These are phyloP conservation scores for Tenthredo livida DNA, from an alignment of 2,888 invertebrate genomes.

Conservation along the genomic window DNA sequence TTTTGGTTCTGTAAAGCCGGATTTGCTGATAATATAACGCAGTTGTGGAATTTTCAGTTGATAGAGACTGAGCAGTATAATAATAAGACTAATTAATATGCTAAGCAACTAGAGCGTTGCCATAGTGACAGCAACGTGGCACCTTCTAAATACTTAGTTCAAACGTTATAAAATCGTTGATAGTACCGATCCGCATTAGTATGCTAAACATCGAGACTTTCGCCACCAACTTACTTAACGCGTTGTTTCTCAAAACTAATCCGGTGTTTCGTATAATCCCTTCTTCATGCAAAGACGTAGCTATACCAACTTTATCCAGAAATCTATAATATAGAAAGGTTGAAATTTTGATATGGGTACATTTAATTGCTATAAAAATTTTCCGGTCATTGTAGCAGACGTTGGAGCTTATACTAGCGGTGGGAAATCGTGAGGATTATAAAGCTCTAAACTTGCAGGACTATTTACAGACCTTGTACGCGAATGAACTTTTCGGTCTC, in stretches of 20 bases:
- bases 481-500: slow-evolving; percentile 38
- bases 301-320: background rate
- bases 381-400: background rate
- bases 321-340: background rate
- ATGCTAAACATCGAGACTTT: slow-evolving; percentile 46
- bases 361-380: background rate
- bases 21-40: background rate
- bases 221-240: slow-evolving; percentile 31
- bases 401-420: background rate
- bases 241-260: slow-evolving; percentile 49
- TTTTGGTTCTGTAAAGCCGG: slow-evolving; percentile 2
- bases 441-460: background rate
- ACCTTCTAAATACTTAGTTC: slow-evolving; percentile 48
- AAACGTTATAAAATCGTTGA: slow-evolving; percentile 53
- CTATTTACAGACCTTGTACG: background rate
- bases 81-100: slow-evolving; percentile 46
- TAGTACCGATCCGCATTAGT: slow-evolving; percentile 50
- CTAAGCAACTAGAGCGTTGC: slow-evolving; percentile 48
- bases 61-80: slow-evolving; percentile 25
- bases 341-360: background rate
- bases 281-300: slow-evolving; percentile 27
- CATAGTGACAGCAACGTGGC: slow-evolving; percentile 44
- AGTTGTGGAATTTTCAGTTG: slow-evolving; percentile 36
- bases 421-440: slow-evolving; percentile 21
- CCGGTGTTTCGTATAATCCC: slow-evolving; percentile 36